A percentile compares a stretch with the other conserved stretches of the same genome.
phyloP scores from a whole-genome alignment of 2,888 invertebrate genomes.

The Cataglyphis rosenhaueri region DNA sequence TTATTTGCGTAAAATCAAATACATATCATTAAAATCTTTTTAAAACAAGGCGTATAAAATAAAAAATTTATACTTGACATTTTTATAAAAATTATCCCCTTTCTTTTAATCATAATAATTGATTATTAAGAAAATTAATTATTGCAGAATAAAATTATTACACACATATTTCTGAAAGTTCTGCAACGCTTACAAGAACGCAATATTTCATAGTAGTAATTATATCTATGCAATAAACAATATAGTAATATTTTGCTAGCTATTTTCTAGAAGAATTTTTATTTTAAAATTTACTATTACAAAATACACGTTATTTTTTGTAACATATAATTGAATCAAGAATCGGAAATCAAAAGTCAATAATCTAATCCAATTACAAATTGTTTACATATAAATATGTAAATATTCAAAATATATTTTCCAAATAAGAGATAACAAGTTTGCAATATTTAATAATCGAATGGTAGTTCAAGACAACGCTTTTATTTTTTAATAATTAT shows the following conservation, averaged over 20 bases:
- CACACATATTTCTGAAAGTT: not conserved
- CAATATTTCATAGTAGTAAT: constrained; percentile 13
- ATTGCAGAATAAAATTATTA: not conserved
- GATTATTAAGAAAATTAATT: not conserved
- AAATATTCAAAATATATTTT: constrained; percentile 3
- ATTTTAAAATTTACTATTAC: not conserved
- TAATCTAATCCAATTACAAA: not conserved
- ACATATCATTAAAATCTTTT: not conserved
- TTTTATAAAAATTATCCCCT: not conserved
- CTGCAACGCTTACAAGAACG: constrained; percentile 1
- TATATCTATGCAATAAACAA: constrained; percentile 11
- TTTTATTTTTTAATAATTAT: not conserved
- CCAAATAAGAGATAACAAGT: not conserved
- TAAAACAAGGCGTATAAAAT: not conserved
- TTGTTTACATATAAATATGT: not conserved
- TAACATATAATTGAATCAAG: not conserved
- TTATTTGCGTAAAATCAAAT: not conserved
- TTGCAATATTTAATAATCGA: not conserved
- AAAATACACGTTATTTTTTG: not conserved
- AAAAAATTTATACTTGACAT: not conserved
- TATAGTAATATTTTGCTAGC: not conserved
- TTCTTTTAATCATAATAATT: not conserved
- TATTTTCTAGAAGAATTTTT: not conserved
- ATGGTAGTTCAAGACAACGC: not conserved
- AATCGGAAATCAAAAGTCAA: not conserved